Conservation (phyloP, 1,140 invertebrate genomes). For the Drosophila nebulosa region DNA sequence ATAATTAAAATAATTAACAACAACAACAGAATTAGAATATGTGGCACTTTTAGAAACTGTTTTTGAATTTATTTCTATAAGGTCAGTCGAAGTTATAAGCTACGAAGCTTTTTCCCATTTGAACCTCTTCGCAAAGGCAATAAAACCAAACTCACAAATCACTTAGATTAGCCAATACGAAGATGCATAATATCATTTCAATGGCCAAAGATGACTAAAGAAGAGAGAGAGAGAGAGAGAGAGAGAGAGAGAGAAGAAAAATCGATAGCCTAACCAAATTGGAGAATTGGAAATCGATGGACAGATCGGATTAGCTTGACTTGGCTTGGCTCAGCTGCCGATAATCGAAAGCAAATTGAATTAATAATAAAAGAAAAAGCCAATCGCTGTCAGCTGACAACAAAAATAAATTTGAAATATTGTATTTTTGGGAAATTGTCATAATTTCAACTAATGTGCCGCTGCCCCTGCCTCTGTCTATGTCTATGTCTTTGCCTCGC, state of each 20-base stretch:
- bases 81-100: too few relatives aligned
- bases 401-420: slow-evolving; percentile 67
- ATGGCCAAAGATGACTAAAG: slow-evolving; percentile 8
- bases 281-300: slow-evolving; percentile 30
- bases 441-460: slow-evolving; percentile 75
- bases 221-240: too few relatives aligned
- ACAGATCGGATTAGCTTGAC: too few relatives aligned
- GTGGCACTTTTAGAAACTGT: too few relatives aligned
- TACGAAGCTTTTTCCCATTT: too few relatives aligned
- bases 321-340: slow-evolving; percentile 43
- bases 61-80: too few relatives aligned
- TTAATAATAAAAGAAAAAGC: slow-evolving; percentile 57
- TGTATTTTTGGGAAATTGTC: slow-evolving; percentile 61
- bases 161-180: slow-evolving; percentile 48
- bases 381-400: slow-evolving; percentile 48
- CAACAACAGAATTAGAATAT: not conserved
- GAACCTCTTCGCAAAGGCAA: not conserved
- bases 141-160: slow-evolving; percentile 23
- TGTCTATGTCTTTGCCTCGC: too few relatives aligned
- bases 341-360: slow-evolving; percentile 75
- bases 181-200: slow-evolving; percentile 57
- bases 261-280: slow-evolving; percentile 31
- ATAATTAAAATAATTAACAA: slow-evolving; percentile 42
- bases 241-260: too few relatives aligned
- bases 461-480: too few relatives aligned